Base-by-base conservation (phyloP, 2,888 invertebrate species). In the Sminthurinus aureus region DNA sequence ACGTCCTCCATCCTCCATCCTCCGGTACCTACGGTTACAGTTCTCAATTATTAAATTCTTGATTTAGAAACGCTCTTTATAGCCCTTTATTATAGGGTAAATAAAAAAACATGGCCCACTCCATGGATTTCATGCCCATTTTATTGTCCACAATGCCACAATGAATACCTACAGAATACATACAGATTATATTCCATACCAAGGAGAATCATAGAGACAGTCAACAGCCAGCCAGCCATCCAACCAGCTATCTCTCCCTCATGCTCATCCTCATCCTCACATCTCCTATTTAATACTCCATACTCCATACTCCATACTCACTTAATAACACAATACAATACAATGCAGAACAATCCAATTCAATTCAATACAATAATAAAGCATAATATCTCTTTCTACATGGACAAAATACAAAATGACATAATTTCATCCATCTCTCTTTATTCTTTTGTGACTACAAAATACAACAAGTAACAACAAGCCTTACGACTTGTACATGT, bases 11-110 rank as follows among this genome's bases (percentile, higher is more conserved):
- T 4, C 1, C 38, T 38, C 6, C 38, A 38, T 38, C 1, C 1
- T 38, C 1, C 38, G 6, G 38, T 38, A 38, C 38, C 38, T 38
- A 38, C 38, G 71, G 71, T 24, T 71, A 71, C 71, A 71, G 71
- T 71, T 71, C 71, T 52, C 75, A 50, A 75, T 75, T 75, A 75
- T 75, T 50, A 75, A 75, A 75, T 75, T 75, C 75, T 75, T 75
- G 75, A 75, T 75, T 75, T 75, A 11, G 75, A 75, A 75, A 75
- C 75, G 75, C 75, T 75, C 75, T 75, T 75, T 75, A 75, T 75
- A 75, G 50, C 75, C 75, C 52, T 75, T 51, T 75, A 75, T 75
- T 75, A 75, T 13, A 75, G 75, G 75, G 75, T 75, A 75, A 75
- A 75, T 75, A 75, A 51, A 75, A 75, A 22, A 75, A 51, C n/a